phyloP scores from a whole-genome alignment of 2,113 vertebrate species.

The Butorides virescens region DNA sequence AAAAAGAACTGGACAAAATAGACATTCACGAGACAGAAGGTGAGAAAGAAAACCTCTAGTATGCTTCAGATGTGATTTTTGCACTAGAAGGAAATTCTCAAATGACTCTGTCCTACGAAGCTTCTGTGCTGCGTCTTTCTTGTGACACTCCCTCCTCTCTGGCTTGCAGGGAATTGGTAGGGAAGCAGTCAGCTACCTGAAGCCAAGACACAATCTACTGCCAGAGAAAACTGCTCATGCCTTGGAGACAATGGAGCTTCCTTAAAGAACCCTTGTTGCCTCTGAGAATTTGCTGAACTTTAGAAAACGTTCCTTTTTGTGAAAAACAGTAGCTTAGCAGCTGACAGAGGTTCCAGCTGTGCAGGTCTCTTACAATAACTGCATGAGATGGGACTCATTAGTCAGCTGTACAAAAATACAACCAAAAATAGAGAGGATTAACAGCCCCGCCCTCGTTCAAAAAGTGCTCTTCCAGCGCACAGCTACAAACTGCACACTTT shows the following conservation, averaged over 20 bases:
- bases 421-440: not conserved
- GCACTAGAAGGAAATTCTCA: not conserved
- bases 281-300: not conserved
- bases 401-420: not conserved
- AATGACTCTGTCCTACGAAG: not conserved
- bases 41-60: not conserved
- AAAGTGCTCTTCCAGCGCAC: not conserved
- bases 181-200: not conserved
- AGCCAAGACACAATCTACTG: not conserved
- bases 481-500: not conserved
- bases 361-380: not conserved
- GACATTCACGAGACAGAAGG: accelerated
- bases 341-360: not conserved
- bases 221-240: not conserved
- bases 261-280: not conserved
- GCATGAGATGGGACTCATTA: not conserved
- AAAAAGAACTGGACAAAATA: not conserved
- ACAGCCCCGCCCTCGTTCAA: not conserved
- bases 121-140: not conserved
- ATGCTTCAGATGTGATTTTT: not conserved
- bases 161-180: not conserved
- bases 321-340: not conserved
- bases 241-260: not conserved
- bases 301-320: not conserved
- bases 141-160: not conserved